Base-by-base conservation (phyloP, 2,113 vertebrate species). In the Cygnus atratus region DNA sequence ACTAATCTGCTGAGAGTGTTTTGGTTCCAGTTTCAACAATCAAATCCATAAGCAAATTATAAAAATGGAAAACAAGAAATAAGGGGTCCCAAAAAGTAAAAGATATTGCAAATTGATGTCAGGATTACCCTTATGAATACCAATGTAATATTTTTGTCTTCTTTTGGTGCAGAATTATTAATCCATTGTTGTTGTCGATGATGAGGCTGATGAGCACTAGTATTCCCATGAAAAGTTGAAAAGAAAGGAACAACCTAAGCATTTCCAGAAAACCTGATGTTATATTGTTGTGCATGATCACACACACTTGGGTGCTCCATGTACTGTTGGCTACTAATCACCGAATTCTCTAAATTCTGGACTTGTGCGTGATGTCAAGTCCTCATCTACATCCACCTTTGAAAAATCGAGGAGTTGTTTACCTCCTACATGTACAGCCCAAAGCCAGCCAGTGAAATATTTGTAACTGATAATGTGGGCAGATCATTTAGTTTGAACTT, bases 61-160 rank as follows among this genome's bases (percentile, higher is more conserved):
- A 75, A 80, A 85, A 87, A 68, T 25, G 24, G 41, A 92, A 87
- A 82, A 52, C 25, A 13, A 74, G 28, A 86, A 94, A 74, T 24
- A 88, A 88, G 8, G 46, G 14, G 26, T 41, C 6, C 6, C 17
- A 58, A 87, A 75, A 87, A 57, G 9, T 28, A 65, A 6, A 76
- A 73, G 50, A 14, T 91, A 87, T 88, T 58, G 10, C 48, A 58
- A 22, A 58, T 0, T 11, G 24, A 52, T 55, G 17, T 35, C 24
- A n/a, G 52, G 50, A 84, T 70, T 29, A 44, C 9, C 37, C 4
- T 1, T 71, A 59, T 72, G 39, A 70, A 73, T 31, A 59, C 7
- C 41, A 77, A 4, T 11, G 11, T 15, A n/a, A 13, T 17, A 54
- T 39, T 92, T 83, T 84, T 57, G 21, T 50, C 33, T 11, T 68